These are phyloP conservation scores for Dynastes hyllus DNA, from an alignment of 2,888 invertebrate genomes.

Conservation along the genomic window DNA sequence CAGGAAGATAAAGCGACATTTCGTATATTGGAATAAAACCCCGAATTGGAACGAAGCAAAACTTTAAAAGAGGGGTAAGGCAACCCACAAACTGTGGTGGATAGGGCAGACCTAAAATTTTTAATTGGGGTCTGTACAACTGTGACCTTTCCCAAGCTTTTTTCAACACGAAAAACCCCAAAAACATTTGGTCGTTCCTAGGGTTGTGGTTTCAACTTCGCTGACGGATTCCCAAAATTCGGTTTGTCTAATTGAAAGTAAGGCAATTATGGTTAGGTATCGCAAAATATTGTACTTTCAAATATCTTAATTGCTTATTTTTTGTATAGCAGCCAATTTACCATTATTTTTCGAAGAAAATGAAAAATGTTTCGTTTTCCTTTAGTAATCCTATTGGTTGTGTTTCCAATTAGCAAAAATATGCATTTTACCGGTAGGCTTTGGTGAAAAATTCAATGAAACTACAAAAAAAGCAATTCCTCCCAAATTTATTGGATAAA, in stretches of 20 bases:
- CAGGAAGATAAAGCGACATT: slow-evolving; percentile 15
- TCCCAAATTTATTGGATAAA: too few species aligned
- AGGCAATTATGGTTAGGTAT: neutral
- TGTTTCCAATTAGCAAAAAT: neutral
- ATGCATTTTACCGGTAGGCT: neutral
- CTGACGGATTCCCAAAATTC: neutral
- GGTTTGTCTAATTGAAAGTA: neutral
- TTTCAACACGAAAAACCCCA: neutral
- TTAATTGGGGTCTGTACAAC: slow-evolving; percentile 32
- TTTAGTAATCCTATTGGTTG: neutral
- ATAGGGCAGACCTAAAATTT: slow-evolving; percentile 32
- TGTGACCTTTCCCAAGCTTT: slow-evolving; percentile 26
- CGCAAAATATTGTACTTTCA: too few species aligned
- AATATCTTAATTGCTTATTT: too few species aligned
- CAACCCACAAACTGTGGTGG: slow-evolving; percentile 23
- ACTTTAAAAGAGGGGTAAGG: slow-evolving; percentile 36
- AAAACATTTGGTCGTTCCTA: neutral
- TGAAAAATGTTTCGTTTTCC: too few species aligned
- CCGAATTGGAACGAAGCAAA: neutral
- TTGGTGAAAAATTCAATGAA: neutral
- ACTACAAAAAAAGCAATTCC: neutral
- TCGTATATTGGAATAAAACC: neutral
- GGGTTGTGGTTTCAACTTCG: neutral
- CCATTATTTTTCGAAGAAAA: too few species aligned
- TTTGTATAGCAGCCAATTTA: too few species aligned